These are phyloP conservation scores for Papilio elwesi DNA, from an alignment of 2,888 invertebrate genomes.

Conservation along the genomic window DNA sequence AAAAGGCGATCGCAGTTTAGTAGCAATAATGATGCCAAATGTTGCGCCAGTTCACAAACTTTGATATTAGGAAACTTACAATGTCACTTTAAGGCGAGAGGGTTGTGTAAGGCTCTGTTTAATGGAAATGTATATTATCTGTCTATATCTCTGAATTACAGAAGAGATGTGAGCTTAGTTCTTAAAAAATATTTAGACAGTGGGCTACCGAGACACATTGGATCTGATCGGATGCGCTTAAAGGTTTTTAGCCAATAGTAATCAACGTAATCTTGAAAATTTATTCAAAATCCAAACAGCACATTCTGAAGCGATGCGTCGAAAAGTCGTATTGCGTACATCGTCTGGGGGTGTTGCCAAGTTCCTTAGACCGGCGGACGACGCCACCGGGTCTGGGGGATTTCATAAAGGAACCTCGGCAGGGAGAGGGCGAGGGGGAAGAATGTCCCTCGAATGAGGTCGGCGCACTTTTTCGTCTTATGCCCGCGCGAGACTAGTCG, in stretches of 20 bases:
- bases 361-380: constrained; percentile 41
- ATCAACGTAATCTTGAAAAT: neutral
- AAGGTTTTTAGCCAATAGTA: too few relatives aligned
- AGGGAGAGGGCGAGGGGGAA: constrained; percentile 46
- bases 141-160: too few relatives aligned
- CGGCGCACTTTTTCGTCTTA: constrained; percentile 65
- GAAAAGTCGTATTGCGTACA: constrained; percentile 46
- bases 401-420: constrained; percentile 36
- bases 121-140: too few relatives aligned
- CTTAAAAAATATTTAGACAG: too few relatives aligned
- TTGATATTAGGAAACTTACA: constrained; percentile 33
- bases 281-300: neutral
- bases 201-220: too few relatives aligned
- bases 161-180: too few relatives aligned
- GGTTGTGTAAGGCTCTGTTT: too few relatives aligned
- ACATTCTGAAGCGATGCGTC: constrained; percentile 9
- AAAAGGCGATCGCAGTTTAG: constrained; percentile 16
- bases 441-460: constrained; percentile 54
- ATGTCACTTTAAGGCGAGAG: neutral
- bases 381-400: constrained; percentile 64
- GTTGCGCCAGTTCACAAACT: constrained; percentile 24
- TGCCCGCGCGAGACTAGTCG: constrained; percentile 59
- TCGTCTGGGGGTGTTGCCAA: constrained; percentile 48
- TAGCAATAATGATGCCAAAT: constrained; percentile 33
- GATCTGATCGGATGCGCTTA: too few relatives aligned